These are phyloP conservation scores for Gymnothorax reevesii DNA, from an alignment of 2,797 vertebrate species.

Conservation along the genomic window DNA sequence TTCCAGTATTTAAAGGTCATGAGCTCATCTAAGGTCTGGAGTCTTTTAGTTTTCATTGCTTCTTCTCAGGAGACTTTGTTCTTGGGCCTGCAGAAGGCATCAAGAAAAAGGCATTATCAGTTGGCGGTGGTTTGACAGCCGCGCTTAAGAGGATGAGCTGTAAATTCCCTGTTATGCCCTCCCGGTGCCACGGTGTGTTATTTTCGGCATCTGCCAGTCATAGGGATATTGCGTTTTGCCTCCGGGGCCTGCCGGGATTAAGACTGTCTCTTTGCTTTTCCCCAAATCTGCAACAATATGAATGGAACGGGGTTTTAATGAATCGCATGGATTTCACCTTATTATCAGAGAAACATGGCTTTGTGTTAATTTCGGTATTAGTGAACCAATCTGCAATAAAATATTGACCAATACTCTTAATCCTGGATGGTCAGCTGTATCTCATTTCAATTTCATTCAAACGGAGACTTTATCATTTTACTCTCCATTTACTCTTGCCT, in stretches of 20 bases:
- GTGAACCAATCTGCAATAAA: not conserved
- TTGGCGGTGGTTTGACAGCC: not conserved
- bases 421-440: not conserved
- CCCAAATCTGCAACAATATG: not conserved
- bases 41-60: not conserved
- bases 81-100: not conserved
- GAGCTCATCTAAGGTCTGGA: not conserved
- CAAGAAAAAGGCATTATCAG: not conserved
- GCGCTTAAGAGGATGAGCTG: not conserved
- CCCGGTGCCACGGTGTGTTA: not conserved
- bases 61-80: not conserved
- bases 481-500: not conserved
- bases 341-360: not conserved
- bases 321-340: not conserved
- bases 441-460: not conserved
- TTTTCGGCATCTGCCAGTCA: not conserved
- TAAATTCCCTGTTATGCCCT: not conserved
- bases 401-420: not conserved
- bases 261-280: not conserved
- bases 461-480: not conserved
- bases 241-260: not conserved
- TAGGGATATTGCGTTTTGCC: not conserved
- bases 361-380: not conserved
- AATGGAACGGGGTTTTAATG: not conserved
- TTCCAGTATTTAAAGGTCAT: slow-evolving; percentile 1